Base-by-base conservation (phyloP, 2,888 invertebrate genomes). In the Megalurothrips usitatus region DNA sequence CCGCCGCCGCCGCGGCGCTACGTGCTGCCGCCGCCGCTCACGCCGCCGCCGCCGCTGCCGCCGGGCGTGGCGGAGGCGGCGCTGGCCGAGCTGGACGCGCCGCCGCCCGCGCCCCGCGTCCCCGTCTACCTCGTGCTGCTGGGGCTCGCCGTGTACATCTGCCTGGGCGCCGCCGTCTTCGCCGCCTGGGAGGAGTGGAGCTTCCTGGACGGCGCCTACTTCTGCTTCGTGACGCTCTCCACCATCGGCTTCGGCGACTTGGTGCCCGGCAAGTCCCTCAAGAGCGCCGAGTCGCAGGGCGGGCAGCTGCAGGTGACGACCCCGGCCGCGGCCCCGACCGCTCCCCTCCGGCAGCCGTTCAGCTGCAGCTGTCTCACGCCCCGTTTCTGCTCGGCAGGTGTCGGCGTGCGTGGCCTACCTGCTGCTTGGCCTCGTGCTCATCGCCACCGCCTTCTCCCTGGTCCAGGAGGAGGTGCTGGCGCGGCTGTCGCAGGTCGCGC, bases 401-500 rank as follows among this genome's bases (percentile, higher is more conserved):
- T 91, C 94, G 82, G 94, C 94, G 79, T 94, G 94, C 85, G 94
- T 94, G 87, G 90, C 93, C 17, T 95, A 95, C 86, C 88, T 95
- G 83, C 90, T 95, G 83, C 89, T 94, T 82, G 95, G 95, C 48
- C 89, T 95, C 19, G 92, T 94, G 82, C 89, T 95, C 82, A 93
- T 95, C 85, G 94, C 95, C 14, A 95, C 94, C 94, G 93, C 94
- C 81, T 94, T 95, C 85, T 94, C 93, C 87, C 89, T 95, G 82
- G 90, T 95, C 82, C 95, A 95, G 86, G 94, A 94, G 84, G 94
- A 94, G 86, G 91, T 95, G 4, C 91, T 93, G 82, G 89, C 92
- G 68, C 68, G 68, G 68, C 68, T 75, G 68, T 75, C 68, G 68
- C 68, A 75, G 68, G 68, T 75, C 23, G 68, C 68, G 11, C 68